Evolutionary conservation across 2,888 invertebrate species (phyloP).

Genomic region (Agrochola circellaris): DNA sequence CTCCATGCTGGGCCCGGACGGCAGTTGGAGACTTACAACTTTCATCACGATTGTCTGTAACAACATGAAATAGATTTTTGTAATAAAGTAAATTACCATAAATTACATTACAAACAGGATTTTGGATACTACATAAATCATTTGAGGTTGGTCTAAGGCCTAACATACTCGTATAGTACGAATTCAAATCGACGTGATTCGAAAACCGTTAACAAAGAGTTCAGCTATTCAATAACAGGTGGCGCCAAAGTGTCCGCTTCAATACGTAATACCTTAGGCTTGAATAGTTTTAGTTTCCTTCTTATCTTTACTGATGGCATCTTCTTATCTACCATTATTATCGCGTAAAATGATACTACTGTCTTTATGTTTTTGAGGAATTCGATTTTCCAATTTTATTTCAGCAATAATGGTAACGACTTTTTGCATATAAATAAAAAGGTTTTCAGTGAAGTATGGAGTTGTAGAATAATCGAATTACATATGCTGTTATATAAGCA

Average conservation of each 20-base stretch:
- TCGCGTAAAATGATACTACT: conserved; percentile 44
- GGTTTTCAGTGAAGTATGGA: conserved; percentile 11
- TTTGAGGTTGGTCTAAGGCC: not conserved
- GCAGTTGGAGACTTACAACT: conserved; percentile 93
- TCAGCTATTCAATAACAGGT: conserved; percentile 59
- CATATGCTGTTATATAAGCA: conserved; percentile 49
- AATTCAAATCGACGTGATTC: not conserved
- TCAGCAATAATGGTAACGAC: not conserved
- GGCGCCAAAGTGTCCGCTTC: conserved; percentile 48
- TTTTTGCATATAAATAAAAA: conserved; percentile 10
- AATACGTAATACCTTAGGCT: conserved; percentile 8
- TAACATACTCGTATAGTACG: not conserved
- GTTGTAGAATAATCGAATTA: conserved; percentile 30
- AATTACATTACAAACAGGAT: not conserved
- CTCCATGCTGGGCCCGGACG: conserved; percentile 94
- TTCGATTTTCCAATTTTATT: conserved; percentile 13
- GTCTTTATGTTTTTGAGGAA: conserved; percentile 27
- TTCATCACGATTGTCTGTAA: conserved; percentile 91
- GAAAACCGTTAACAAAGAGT: conserved; percentile 30
- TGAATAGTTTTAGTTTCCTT: conserved; percentile 34
- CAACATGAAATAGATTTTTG: conserved; percentile 49
- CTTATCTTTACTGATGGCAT: conserved; percentile 52
- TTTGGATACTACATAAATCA: not conserved
- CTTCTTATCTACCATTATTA: conserved; percentile 55
- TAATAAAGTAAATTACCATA: conserved; percentile 15